A percentile compares a stretch with the other conserved stretches of the same genome.
Conservation (phyloP, 2,113 vertebrate species). For the Psettodes erumei region DNA sequence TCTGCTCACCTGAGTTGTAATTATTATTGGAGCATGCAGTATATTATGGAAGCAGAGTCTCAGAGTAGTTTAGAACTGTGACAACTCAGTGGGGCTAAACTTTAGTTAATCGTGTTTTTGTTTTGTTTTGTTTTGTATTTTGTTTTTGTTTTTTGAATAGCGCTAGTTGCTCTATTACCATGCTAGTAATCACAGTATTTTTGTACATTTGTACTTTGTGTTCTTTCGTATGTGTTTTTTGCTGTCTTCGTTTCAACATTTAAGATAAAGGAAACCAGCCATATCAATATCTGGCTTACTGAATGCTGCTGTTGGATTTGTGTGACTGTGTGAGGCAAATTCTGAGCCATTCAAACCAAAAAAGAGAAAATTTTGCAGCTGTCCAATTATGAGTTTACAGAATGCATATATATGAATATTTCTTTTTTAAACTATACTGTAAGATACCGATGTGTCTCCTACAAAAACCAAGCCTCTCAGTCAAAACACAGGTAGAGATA, state of each 20-base stretch:
- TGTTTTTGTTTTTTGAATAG: background rate
- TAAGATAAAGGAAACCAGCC: background rate
- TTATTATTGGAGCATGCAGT: background rate
- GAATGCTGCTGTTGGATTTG: background rate
- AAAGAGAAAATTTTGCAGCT: constrained; percentile 10
- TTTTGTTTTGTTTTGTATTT: no score
- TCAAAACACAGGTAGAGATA: constrained; percentile 37
- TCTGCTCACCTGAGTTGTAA: background rate
- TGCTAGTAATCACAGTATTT: background rate
- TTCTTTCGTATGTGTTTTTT: background rate
- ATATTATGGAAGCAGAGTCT: background rate
- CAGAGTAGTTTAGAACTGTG: background rate
- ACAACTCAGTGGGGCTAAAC: background rate
- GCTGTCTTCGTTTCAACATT: background rate
- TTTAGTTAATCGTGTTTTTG: background rate
- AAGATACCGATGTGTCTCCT: constrained; percentile 50
- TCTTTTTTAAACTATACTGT: no score
- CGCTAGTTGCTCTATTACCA: no score
- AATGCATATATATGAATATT: no score
- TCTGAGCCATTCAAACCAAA: background rate
- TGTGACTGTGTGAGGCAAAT: background rate
- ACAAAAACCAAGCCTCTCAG: constrained; percentile 43
- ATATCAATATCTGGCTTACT: background rate
- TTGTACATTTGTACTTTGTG: background rate
- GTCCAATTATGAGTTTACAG: constrained; percentile 16